Evolutionary conservation across 2,797 vertebrate genomes (phyloP).

Genomic region (Synanceia verrucosa): DNA sequence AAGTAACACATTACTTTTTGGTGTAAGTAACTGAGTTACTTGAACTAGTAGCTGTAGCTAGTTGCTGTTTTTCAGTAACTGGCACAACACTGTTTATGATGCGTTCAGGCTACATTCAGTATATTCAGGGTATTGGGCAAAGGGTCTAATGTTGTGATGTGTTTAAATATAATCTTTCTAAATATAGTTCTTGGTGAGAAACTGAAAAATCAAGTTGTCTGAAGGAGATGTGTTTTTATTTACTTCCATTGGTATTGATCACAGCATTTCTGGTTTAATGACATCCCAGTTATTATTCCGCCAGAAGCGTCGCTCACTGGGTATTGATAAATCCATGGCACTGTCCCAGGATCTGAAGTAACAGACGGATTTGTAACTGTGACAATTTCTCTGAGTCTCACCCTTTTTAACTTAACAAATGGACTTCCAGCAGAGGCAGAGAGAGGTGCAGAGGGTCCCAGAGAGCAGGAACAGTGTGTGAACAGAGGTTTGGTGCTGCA

Average conservation of each 20-base stretch:
- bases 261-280: too few relatives aligned
- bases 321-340: neutral
- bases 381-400: neutral
- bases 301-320: neutral
- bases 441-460: neutral
- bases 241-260: too few relatives aligned
- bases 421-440: neutral
- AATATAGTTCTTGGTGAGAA: neutral
- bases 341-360: neutral
- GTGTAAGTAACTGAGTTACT: too few relatives aligned
- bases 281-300: neutral
- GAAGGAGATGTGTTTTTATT: neutral
- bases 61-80: too few relatives aligned
- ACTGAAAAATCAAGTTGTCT: neutral
- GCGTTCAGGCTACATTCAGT: neutral
- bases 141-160: neutral
- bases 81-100: too few relatives aligned
- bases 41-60: too few relatives aligned
- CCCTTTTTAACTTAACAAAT: neutral
- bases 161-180: neutral
- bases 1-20: too few relatives aligned
- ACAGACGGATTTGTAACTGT: neutral
- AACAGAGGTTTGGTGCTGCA: conserved; percentile 39
- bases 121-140: neutral
- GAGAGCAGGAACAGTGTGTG: conserved; percentile 10